Percentiles rank a stretch among this genome's conserved stretches.
Conservation (phyloP, 1,140 invertebrate species). For the Kradibia gibbosae region DNA sequence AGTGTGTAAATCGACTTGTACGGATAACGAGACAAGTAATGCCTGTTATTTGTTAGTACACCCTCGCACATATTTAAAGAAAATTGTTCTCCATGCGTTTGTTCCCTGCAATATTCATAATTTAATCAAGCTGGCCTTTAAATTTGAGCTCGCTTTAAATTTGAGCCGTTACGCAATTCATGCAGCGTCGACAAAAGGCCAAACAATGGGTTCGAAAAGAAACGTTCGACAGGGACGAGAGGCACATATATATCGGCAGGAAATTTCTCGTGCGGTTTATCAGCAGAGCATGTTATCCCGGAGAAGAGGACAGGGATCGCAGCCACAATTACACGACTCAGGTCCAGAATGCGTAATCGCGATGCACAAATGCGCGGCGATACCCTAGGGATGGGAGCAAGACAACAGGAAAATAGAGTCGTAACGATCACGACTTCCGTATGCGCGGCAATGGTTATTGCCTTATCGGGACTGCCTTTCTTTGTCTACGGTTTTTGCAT, state of each 20-base stretch:
- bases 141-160: not conserved
- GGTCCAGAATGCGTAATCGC: constrained; percentile 23
- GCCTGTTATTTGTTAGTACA: not conserved
- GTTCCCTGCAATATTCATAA: not conserved
- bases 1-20: not conserved
- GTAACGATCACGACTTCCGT: constrained; percentile 43
- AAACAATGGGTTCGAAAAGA: not conserved
- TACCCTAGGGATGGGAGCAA: not conserved
- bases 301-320: not conserved
- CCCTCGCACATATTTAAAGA: not conserved
- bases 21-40: not conserved
- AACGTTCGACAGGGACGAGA: not conserved
- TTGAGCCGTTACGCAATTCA: not conserved
- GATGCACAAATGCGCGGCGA: not conserved
- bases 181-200: not conserved
- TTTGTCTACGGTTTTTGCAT: not conserved
- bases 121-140: not conserved
- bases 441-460: constrained; percentile 26
- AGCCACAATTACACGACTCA: constrained; percentile 9
- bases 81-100: not conserved
- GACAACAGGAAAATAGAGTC: constrained; percentile 40
- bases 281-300: not conserved
- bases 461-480: not conserved
- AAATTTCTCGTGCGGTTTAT: constrained; percentile 20
- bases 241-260: not conserved